Base-by-base conservation (phyloP, 2,888 invertebrate species). In the Callimorpha dominula region DNA sequence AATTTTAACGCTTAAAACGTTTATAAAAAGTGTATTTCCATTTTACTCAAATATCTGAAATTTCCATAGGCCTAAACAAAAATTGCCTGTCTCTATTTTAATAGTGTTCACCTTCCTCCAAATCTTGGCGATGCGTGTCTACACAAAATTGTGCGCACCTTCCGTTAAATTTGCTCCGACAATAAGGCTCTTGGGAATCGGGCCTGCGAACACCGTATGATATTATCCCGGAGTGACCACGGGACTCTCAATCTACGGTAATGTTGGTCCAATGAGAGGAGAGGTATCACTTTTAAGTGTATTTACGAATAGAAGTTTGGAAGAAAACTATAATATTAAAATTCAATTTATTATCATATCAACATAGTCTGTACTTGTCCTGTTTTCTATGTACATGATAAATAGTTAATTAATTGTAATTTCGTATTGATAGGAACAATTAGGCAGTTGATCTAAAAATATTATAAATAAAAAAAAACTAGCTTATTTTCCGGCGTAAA, bases 131-230 rank as follows among this genome's bases (percentile, higher is more conserved):
- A 69, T 57, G 80, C 79, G 85, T 85, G 82, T 81, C 82, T 82
- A 83, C 84, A 86, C 72, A 67, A 75, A 77, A 78, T 78, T 79
- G 78, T 70, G 85, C 82, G 79, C 84, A 85, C 85, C 88, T 90
- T 89, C 89, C 90, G 91, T 91, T 90, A 91, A 91, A 92, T 91
- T 91, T 91, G 88, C 75, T 84, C 85, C 81, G 85, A 90, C 91
- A 90, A 91, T 88, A 89, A 89, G 87, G 84, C 87, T 85, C 83
- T 73, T 74, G 86, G 88, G 86, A 85, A 75, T 81, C 78, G 79
- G 76, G 78, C 86, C 77, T 80, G 79, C 85, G 88, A 88, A 88
- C 86, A 81, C 81, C 81, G 84, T 82, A 81, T 82, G 86, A 85
- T 87, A 87, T 87, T 88, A 88, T 88, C 88, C 88, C 80, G 85